Conservation (phyloP, 2,113 vertebrate genomes). For the Hirundichthys speculiger region DNA sequence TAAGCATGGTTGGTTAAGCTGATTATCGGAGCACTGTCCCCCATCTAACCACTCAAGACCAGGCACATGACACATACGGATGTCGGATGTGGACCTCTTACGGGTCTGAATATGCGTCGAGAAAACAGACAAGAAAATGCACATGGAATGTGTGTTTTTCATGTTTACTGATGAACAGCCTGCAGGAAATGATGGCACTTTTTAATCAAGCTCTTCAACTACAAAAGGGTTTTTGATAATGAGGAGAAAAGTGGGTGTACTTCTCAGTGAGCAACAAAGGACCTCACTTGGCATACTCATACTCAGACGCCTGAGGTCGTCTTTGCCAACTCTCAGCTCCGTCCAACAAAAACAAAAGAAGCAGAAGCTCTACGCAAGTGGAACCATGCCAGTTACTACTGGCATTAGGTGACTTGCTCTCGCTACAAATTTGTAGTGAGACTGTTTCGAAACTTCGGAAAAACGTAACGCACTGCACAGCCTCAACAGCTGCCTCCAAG, state of each 20-base stretch:
- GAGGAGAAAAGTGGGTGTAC: too few relatives aligned
- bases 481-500: slow-evolving; percentile 1
- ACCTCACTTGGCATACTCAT: slow-evolving; percentile 13
- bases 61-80: not conserved
- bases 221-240: too few relatives aligned
- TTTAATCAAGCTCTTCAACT: too few relatives aligned
- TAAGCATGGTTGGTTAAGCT: slow-evolving; percentile 49
- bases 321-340: slow-evolving; percentile 32
- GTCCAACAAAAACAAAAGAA: slow-evolving; percentile 17
- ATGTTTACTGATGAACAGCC: too few relatives aligned
- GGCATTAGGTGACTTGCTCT: slow-evolving; percentile 12
- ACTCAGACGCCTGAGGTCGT: slow-evolving; percentile 35
- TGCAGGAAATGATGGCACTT: too few relatives aligned
- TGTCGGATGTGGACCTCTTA: not conserved
- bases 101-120: not conserved
- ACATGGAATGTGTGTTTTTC: too few relatives aligned
- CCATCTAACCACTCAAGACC: slow-evolving; percentile 1
- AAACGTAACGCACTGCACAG: not conserved
- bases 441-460: slow-evolving; percentile 1
- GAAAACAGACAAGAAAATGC: too few relatives aligned
- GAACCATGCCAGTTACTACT: slow-evolving; percentile 15
- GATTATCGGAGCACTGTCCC: slow-evolving; percentile 47
- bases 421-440: not conserved
- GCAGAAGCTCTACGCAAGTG: slow-evolving; percentile 13
- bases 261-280: not conserved